Base-by-base conservation (phyloP, 2,113 vertebrate genomes). In the Colaptes auratus region DNA sequence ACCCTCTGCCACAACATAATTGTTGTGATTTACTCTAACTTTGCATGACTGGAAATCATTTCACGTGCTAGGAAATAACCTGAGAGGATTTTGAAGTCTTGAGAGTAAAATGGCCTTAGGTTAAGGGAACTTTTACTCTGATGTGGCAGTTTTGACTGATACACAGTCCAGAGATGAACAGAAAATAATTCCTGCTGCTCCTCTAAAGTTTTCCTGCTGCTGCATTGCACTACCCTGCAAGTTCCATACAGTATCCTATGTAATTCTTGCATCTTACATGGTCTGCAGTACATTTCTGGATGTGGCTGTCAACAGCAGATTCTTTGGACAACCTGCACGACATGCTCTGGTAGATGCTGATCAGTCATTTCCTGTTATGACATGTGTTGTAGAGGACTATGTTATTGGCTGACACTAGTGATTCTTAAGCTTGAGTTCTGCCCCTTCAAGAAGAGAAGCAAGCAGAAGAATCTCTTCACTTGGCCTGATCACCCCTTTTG, bases 1-100 rank as follows among this genome's bases (percentile, higher is more conserved):
- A 69, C 50, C 39, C 59, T 63, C 56, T 92, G 61, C 75, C 60
- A 58, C 18, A 7, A 48, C 36, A 74, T 56, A 60, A 48, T 67
- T 89, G 69, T 89, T 60, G 23, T 88, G 76, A 60, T 95, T 92
- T 93, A 44, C 36, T 89, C 72, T 83, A 52, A 48, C 23, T 95
- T 89, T 88, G 33, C 36, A 25, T 56, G 60, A 71, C 13, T 74
- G 60, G 35, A 88, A 92, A 81, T 80, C 14, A 88, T 80, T 91
- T 90, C 31, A 73, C 28, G 15, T 53, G 14, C 72, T 95, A 53
- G 58, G 53, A 77, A 77, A 83, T 48, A 83, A 83, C 48, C 31
- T 71, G 33, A 74, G 82, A 76, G 72, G 33, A 53, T 63, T 27
- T 84, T 21, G 11, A 67, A 92, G 7, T 44, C 33, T 59, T 93